Evolutionary conservation across 2,888 invertebrate species (phyloP), one percentile per base, ranked within the genome.

Genomic region (Tachina lurida): DNA sequence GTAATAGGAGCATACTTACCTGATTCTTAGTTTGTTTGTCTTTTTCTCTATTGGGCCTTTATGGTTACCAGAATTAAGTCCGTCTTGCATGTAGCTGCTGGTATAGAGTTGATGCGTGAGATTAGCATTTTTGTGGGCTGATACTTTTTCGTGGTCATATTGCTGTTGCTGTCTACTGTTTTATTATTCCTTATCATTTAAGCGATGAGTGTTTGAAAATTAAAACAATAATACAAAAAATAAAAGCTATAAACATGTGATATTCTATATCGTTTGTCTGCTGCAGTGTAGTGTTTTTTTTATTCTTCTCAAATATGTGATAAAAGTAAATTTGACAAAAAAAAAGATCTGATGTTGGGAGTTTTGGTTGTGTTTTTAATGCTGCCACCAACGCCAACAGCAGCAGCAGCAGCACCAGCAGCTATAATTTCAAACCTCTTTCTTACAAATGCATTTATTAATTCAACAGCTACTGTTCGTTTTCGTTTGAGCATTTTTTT

Each of bases 91-190:
- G 31, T 52, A 54, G 17, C 4, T 13, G 10, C 19, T 56, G 65
- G n/a, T n/a, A 22, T 41, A 56, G 17, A 58, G 31, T 67, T 67
- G 62, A 58, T 74, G 84, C 73, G 70, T 80, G 71, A 83, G 86
- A 83, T 86, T 86, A 80, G 63, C 78, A 76, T 82, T 86, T 54
- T 80, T 79, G 70, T 83, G 77, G 68, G 76, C 22, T 67, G 41
- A 47, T 82, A 60, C 22, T 39, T 67, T 1, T 67, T 1, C 13
- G 1, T 12, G 39, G 10, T 70, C 62, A 17, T 49, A 58, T 49
- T 77, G 49, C 60, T 68, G 4, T 39, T 39, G 4, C 19, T 39
- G 45, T 47, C 17, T 22, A n/a, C 4, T 13, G 47, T 47, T 58
- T 60, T 49, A 10, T 52, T 49, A 10, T 71, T 71, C 5, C 17